Percentiles rank a stretch among this genome's conserved stretches.
Evolutionary conservation across 1,140 invertebrate genomes (phyloP).

Genomic region (Drosophila quadrilineata): DNA sequence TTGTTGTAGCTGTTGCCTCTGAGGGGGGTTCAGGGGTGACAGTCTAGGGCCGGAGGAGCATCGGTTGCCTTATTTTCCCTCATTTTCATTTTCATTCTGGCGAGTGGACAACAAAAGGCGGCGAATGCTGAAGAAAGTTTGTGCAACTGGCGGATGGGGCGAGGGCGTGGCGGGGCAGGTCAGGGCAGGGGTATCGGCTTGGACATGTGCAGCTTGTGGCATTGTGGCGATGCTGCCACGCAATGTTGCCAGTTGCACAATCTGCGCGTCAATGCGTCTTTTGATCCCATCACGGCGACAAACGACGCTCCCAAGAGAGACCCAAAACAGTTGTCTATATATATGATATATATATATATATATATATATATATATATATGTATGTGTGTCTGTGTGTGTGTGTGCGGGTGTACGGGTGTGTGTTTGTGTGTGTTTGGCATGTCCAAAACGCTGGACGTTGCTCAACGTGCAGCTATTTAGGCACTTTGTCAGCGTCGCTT

Average conservation of each 20-base stretch:
- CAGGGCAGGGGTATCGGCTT: not conserved
- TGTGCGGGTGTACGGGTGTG: constrained; percentile 17
- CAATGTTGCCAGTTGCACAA: constrained; percentile 69
- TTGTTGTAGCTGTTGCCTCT: constrained; percentile 53
- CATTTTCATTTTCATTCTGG: constrained; percentile 44
- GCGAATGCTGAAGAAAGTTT: constrained; percentile 45
- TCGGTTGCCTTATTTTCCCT: constrained; percentile 46
- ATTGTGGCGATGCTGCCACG: constrained; percentile 40
- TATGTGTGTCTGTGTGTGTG: constrained; percentile 3
- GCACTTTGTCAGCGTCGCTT: constrained; percentile 52
- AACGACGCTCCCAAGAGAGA: constrained; percentile 59
- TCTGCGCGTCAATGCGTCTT: constrained; percentile 68
- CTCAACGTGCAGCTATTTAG: constrained; percentile 73
- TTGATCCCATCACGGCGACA: constrained; percentile 39
- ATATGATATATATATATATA: too few species aligned
- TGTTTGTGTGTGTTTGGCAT: constrained; percentile 66
- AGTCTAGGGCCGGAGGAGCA: not conserved
- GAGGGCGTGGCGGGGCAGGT: not conserved
- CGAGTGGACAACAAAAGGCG: constrained; percentile 25
- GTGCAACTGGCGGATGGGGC: not conserved
- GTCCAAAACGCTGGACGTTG: constrained; percentile 62
- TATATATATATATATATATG: too few species aligned
- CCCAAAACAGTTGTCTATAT: too few species aligned
- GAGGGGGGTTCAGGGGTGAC: too few species aligned
- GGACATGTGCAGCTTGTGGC: constrained; percentile 49